phyloP scores from a whole-genome alignment of 2,113 vertebrate genomes.

The Phasianus colchicus region DNA sequence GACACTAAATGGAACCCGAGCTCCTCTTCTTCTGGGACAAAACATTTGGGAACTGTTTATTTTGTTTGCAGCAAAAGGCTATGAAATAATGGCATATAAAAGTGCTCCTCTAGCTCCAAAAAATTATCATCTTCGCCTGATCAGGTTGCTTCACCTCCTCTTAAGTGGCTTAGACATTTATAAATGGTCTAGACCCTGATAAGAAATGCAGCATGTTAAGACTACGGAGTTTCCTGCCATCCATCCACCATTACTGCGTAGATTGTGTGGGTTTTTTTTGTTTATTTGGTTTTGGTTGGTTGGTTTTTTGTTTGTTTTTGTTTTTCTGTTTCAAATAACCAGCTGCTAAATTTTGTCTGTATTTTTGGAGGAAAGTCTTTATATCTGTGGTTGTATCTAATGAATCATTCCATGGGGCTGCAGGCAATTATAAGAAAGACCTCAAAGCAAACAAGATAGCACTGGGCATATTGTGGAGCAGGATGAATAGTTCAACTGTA shows the following conservation, averaged over 20 bases:
- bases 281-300: background rate
- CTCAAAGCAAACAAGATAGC: background rate
- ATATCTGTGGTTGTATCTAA: background rate
- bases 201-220: background rate
- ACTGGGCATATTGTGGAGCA: background rate
- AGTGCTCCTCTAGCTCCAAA: background rate
- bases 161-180: background rate
- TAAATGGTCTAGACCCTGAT: background rate
- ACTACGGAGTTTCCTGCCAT: background rate
- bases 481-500: background rate
- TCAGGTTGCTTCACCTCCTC: background rate
- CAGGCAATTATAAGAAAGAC: background rate
- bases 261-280: background rate
- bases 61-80: background rate
- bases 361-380: background rate
- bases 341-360: background rate
- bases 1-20: background rate
- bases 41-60: background rate
- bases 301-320: background rate
- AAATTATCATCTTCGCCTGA: background rate
- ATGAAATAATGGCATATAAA: background rate
- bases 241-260: background rate
- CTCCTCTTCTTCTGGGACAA: background rate
- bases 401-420: background rate
- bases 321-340: background rate